Evolutionary conservation across 30 jellyfish, hydroid and myxozoan species (phyloP).

Genomic region (Aurelia coerulea): DNA sequence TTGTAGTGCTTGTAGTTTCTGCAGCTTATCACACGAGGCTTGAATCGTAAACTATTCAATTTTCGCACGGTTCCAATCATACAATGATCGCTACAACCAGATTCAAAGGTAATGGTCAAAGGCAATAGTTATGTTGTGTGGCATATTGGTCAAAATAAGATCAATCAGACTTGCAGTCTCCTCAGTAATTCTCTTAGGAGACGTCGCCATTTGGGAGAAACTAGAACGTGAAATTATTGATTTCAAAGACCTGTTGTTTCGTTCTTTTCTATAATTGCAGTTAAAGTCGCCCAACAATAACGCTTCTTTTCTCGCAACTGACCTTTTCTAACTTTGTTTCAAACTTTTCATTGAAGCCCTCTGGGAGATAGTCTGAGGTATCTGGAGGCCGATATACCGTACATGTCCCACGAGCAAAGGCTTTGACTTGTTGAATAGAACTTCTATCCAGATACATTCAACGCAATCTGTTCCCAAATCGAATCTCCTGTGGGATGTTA

Average conservation of each 20-base stretch:
- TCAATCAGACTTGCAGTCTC: slow-evolving; percentile 43
- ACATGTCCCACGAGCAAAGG: slow-evolving; percentile 48
- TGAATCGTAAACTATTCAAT: no score
- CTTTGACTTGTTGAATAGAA: slow-evolving; percentile 55
- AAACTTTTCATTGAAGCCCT: slow-evolving; percentile 45
- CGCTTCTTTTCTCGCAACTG: not conserved
- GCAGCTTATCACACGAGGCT: no score
- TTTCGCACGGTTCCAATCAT: no score
- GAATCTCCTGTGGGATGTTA: slow-evolving; percentile 43
- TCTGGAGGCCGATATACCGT: slow-evolving; percentile 41
- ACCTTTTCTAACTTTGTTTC: slow-evolving; percentile 50
- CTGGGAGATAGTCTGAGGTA: slow-evolving; percentile 58
- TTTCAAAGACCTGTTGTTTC: slow-evolving; percentile 41
- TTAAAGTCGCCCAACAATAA: no score
- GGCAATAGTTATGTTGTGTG: slow-evolving; percentile 9
- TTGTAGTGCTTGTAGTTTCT: no score
- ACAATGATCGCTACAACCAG: no score
- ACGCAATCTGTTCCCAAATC: slow-evolving; percentile 44
- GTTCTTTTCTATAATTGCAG: not conserved
- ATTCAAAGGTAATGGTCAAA: no score
- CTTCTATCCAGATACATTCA: slow-evolving; percentile 40
- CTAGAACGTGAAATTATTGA: slow-evolving; percentile 40
- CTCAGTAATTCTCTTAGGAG: slow-evolving; percentile 4
- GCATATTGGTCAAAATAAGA: slow-evolving; percentile 44
- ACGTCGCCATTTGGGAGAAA: slow-evolving; percentile 36